Conservation (phyloP, 2,797 vertebrate species). For the Falco berigora region DNA sequence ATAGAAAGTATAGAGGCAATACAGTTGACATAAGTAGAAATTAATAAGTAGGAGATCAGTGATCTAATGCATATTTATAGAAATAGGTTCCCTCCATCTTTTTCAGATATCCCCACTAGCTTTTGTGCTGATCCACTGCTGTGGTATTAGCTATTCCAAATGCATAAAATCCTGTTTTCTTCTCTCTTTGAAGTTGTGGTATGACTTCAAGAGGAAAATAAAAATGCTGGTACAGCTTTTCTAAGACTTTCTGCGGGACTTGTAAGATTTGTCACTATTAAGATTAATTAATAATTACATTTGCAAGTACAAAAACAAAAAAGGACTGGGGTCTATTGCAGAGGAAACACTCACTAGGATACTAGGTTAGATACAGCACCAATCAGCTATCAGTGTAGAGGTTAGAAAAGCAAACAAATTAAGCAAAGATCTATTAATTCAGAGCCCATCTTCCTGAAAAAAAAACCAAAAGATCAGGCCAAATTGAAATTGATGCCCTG, state of each 20-base stretch:
- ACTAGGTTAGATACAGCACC: not conserved
- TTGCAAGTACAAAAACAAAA: not conserved
- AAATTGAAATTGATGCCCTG: not conserved
- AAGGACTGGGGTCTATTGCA: not conserved
- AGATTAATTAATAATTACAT: not conserved
- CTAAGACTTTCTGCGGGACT: not conserved
- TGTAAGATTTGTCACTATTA: not conserved
- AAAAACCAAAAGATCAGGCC: not conserved
- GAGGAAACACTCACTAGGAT: not conserved
- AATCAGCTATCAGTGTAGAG: not conserved
- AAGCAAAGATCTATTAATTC: not conserved
- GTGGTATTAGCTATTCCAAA: not conserved
- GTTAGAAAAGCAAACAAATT: not conserved
- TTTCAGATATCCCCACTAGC: not conserved
- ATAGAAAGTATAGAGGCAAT: not conserved
- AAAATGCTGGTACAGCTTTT: not conserved
- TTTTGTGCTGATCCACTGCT: not conserved
- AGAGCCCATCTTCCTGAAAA: not conserved
- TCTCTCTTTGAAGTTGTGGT: conserved; percentile 12
- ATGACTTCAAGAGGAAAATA: not conserved
- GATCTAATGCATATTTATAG: not conserved
- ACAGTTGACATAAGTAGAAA: not conserved
- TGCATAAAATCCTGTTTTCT: conserved; percentile 14
- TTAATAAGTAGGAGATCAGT: not conserved
- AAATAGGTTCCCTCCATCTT: not conserved